These are phyloP conservation scores for Xiphophorus hellerii DNA, from an alignment of 2,113 vertebrate genomes.

Conservation along the genomic window DNA sequence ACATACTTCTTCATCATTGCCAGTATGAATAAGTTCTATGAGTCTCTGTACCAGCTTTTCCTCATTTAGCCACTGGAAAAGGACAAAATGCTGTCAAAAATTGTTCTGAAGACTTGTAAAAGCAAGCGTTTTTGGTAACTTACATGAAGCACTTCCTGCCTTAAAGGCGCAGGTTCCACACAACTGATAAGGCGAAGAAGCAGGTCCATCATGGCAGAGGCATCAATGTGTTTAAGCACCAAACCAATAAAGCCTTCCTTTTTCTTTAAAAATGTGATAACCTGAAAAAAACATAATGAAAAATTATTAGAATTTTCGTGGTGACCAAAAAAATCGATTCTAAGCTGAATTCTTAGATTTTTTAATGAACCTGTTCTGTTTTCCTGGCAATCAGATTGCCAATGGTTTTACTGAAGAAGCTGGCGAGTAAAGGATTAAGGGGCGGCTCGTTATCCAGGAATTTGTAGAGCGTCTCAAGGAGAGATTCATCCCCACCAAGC, in stretches of 20 bases:
- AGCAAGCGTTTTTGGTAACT: constrained; percentile 43
- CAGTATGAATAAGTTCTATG: constrained; percentile 88
- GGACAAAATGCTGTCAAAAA: neutral
- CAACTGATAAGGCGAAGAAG: constrained; percentile 94
- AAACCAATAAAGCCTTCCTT: constrained; percentile 90
- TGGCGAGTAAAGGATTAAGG: constrained; percentile 94
- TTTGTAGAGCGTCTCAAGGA: constrained; percentile 89
- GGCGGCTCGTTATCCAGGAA: constrained; percentile 92
- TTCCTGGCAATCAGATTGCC: constrained; percentile 95
- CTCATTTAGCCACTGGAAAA: constrained; percentile 89
- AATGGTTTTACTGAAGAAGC: constrained; percentile 98
- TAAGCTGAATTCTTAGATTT: neutral
- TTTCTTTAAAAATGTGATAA: constrained; percentile 90
- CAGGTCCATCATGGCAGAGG: constrained; percentile 97
- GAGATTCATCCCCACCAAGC: constrained; percentile 87
- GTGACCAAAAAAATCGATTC: neutral
- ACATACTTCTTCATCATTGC: constrained; percentile 94
- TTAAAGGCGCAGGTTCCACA: constrained; percentile 89
- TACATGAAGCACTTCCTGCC: constrained; percentile 93
- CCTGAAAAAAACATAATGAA: constrained; percentile 69
- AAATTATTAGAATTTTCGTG: neutral
- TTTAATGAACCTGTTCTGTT: constrained; percentile 88
- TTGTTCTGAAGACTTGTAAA: neutral
- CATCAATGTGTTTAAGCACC: constrained; percentile 93
- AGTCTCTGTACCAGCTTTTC: constrained; percentile 92